Base-by-base conservation (phyloP, 2,888 invertebrate species). In the Xestia ashworthii region DNA sequence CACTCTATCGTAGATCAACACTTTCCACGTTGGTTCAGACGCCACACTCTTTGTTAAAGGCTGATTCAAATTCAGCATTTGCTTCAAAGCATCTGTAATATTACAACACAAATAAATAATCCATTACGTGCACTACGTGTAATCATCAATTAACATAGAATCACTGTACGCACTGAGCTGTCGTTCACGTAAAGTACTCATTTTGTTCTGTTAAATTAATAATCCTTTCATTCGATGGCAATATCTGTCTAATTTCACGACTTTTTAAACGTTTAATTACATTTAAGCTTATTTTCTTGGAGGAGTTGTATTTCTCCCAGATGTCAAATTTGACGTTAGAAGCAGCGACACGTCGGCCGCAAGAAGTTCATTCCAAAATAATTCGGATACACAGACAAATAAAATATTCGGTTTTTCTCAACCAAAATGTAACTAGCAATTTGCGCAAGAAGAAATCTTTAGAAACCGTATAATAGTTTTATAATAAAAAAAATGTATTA, bases 61-160 rank as follows among this genome's bases (percentile, higher is more conserved):
- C 89, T 98, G 98, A 95, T 99, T 99, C 78, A 99, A 97, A 96
- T 99, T 99, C 80, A 99, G 97, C 99, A 99, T 99, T 96, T 99
- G 99, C 97, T 98, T 99, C 85, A 99, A 97, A 87, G 99, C 99
- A 97, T 97, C 99, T 99, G 95, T 80, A 97, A 97, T 87, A 77
- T 77, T 71, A 74, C 65, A 86, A 84, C 84, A 80, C 81, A 81
- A 84, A 85, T 72, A 81, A 83, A 76, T 68, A 71, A 82, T 76
- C 72, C 74, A 66, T 74, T 55, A 44, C 53, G 55, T 58, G 53
- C 53, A 81, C 78, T 78, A 89, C 82, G 82, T 86, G 88, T 88
- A 83, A 84, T 71, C 53, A 16, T n/a, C 12, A 69, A 80, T 50
- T 84, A 71, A 62, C 38, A 64, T 68, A 25, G 73, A 77, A 80